Percentiles rank a stretch among this genome's conserved stretches.
These are phyloP conservation scores for Enteromius mattozi DNA, from an alignment of 2,797 vertebrate genomes.

Conservation along the genomic window DNA sequence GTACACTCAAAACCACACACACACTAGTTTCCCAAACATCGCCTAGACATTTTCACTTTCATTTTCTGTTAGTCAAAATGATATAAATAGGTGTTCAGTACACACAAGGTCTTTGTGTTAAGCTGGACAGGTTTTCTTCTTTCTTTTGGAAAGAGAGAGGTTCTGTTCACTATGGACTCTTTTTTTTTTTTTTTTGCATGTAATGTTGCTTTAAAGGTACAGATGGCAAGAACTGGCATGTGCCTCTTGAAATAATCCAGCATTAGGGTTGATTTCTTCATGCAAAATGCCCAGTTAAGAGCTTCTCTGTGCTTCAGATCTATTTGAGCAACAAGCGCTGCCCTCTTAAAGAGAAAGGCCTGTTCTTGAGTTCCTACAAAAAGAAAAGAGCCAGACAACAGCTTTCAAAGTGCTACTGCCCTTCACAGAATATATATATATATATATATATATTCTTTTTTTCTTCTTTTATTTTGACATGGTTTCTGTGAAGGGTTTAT, in stretches of 20 bases:
- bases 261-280: conserved; percentile 20
- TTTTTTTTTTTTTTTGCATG: not conserved
- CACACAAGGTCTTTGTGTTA: not conserved
- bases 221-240: conserved; percentile 37
- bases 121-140: not conserved
- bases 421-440: not conserved
- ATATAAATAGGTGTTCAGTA: not conserved
- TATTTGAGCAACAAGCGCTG: conserved; percentile 7
- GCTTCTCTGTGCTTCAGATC: not conserved
- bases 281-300: conserved; percentile 17
- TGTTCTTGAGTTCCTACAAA: not conserved
- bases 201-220: not conserved
- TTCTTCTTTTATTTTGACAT: too few relatives aligned
- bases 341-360: not conserved
- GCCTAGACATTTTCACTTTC: not conserved
- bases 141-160: not conserved
- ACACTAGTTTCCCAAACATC: not conserved
- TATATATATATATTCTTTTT: too few relatives aligned
- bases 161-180: not conserved
- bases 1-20: conserved; percentile 28
- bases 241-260: conserved; percentile 34
- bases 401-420: not conserved
- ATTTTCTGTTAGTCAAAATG: not conserved
- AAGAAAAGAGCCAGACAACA: not conserved
- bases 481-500: too few relatives aligned